Percentiles rank a stretch among this genome's conserved stretches.
phyloP scores from a whole-genome alignment of 1,140 invertebrate species.

The Micrasema minimum region DNA sequence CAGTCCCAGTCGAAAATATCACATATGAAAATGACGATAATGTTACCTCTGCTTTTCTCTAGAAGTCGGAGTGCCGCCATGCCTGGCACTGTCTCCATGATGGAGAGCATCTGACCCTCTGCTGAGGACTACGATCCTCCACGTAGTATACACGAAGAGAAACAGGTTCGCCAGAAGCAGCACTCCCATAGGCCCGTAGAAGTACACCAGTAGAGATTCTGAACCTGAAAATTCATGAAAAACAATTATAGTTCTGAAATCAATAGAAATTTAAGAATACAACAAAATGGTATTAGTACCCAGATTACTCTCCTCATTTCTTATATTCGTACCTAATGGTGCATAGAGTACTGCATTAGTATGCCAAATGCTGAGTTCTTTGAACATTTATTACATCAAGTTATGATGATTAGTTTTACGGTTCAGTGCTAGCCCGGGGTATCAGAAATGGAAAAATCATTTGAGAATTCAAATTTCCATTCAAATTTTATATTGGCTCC shows the following conservation, averaged over 20 bases:
- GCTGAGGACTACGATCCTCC: constrained; percentile 44
- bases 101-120: constrained; percentile 41
- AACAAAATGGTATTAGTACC: background rate
- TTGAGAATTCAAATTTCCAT: too few species aligned
- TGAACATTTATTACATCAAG: too few species aligned
- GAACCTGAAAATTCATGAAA: constrained; percentile 34
- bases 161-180: constrained; percentile 42
- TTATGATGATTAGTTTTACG: too few species aligned
- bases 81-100: constrained; percentile 46
- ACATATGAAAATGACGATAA: background rate
- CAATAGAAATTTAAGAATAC: too few species aligned
- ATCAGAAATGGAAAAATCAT: too few species aligned
- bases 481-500: too few species aligned
- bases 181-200: constrained; percentile 50
- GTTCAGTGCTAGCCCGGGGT: too few species aligned
- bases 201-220: constrained; percentile 41
- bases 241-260: too few species aligned
- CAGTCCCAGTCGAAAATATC: too few species aligned
- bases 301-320: background rate
- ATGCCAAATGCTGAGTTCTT: too few species aligned
- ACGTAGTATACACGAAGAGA: constrained; percentile 45
- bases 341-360: too few species aligned
- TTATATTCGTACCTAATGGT: too few species aligned
- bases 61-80: constrained; percentile 23
- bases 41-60: constrained; percentile 22